Conservation (phyloP, 2,888 invertebrate species). For the Ennomos quercinarius region DNA sequence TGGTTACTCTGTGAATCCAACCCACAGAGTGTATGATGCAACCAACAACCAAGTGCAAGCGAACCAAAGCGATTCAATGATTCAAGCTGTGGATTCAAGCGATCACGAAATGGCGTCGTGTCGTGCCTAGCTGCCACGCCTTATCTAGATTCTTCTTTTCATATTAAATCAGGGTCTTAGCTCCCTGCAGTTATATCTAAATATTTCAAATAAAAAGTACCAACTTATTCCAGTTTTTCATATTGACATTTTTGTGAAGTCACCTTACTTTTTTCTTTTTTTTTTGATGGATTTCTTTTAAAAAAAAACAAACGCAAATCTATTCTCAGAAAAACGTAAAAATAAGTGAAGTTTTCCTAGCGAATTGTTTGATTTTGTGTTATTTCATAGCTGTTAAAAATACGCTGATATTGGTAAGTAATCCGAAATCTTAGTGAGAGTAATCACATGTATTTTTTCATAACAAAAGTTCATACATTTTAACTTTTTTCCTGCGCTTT, state of each 20-base stretch:
- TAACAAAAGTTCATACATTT: conserved; percentile 39
- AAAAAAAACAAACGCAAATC: conserved; percentile 79
- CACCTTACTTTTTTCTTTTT: conserved; percentile 64
- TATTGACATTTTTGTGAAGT: conserved; percentile 57
- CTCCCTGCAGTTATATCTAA: too few species aligned
- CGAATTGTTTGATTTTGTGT: conserved; percentile 34
- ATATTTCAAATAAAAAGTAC: too few species aligned
- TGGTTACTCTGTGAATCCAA: too few species aligned
- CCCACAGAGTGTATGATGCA: too few species aligned
- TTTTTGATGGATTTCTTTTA: conserved; percentile 54
- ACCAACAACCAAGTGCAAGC: too few species aligned
- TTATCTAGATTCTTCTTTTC: conserved; percentile 1
- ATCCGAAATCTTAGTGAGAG: not conserved
- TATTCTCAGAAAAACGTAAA: conserved; percentile 49
- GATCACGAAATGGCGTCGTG: conserved; percentile 56
- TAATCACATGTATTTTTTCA: conserved; percentile 1
- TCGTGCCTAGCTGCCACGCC: conserved; percentile 37
- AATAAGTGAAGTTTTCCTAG: conserved; percentile 40
- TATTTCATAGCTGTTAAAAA: conserved; percentile 20
- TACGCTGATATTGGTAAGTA: conserved; percentile 24
- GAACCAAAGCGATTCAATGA: too few species aligned
- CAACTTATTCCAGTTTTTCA: too few species aligned
- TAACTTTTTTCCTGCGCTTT: conserved; percentile 46
- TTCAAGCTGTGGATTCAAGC: too few species aligned
- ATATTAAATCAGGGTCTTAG: too few species aligned